A percentile compares a stretch with the other conserved stretches of the same genome.
Evolutionary conservation across 2,797 vertebrate genomes (phyloP).

Genomic region (Threskiornis aethiopicus): DNA sequence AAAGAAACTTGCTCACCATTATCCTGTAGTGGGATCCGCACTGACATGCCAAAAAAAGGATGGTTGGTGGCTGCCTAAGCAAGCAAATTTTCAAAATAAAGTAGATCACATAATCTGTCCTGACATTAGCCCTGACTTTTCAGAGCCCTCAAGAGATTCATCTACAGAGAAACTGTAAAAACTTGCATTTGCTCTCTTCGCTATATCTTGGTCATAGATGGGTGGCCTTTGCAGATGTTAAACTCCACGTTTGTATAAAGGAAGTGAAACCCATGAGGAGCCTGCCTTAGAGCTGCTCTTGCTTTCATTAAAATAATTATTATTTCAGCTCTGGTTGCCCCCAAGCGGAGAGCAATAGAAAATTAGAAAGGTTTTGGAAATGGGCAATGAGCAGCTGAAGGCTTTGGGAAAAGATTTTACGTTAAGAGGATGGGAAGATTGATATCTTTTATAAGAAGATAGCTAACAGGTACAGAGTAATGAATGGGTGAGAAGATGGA

Average conservation of each 20-base stretch:
- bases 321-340: neutral
- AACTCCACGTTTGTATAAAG: neutral
- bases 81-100: neutral
- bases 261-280: neutral
- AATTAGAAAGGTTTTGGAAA: conserved; percentile 11
- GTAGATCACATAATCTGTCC: neutral
- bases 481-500: conserved; percentile 52
- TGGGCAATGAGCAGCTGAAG: neutral
- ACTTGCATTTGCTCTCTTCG: neutral
- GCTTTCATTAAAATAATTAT: conserved; percentile 33
- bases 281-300: neutral
- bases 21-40: neutral
- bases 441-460: conserved; percentile 48
- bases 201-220: neutral
- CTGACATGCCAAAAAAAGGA: neutral
- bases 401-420: conserved; percentile 15
- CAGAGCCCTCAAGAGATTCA: neutral
- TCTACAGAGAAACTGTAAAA: neutral
- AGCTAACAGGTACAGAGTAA: conserved; percentile 56
- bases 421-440: conserved; percentile 15
- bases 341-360: neutral
- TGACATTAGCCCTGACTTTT: neutral
- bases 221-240: neutral
- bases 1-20: neutral
- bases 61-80: neutral